A percentile compares a stretch with the other conserved stretches of the same genome.
These are phyloP conservation scores for Silurus lanzhouensis DNA, from an alignment of 2,797 vertebrate genomes.

Conservation along the genomic window DNA sequence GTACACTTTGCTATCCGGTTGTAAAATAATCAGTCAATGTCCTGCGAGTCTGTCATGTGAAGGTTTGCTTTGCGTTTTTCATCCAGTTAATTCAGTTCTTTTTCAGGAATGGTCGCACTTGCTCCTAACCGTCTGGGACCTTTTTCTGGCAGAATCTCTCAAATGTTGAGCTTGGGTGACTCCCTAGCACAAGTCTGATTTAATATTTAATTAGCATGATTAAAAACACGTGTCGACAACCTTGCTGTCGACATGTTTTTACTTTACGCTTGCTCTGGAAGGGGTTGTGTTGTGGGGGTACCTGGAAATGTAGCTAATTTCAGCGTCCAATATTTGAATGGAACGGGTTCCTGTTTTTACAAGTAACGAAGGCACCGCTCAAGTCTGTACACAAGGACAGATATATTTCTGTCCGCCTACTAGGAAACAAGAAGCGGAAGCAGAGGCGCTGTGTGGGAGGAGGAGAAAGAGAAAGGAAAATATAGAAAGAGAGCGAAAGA, in stretches of 20 bases:
- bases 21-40: constrained; percentile 16
- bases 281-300: constrained; percentile 39
- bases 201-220: constrained; percentile 66
- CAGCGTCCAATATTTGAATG: constrained; percentile 72
- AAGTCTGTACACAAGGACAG: constrained; percentile 59
- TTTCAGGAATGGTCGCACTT: not conserved
- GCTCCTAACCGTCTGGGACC: not conserved
- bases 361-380: constrained; percentile 73
- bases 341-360: constrained; percentile 68
- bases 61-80: not conserved
- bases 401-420: constrained; percentile 46
- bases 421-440: not conserved
- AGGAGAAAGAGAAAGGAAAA: not conserved
- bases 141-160: constrained; percentile 10
- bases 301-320: constrained; percentile 68
- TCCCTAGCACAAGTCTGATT: constrained; percentile 48
- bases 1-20: not conserved
- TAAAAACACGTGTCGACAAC: constrained; percentile 60
- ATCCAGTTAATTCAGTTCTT: not conserved
- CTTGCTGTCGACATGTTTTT: constrained; percentile 54
- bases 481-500: not conserved
- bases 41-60: not conserved
- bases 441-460: constrained; percentile 3
- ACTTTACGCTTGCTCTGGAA: constrained; percentile 37
- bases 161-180: constrained; percentile 11